These are phyloP conservation scores for Schrankia costaestrigalis DNA, from an alignment of 2,888 invertebrate species.

Conservation along the genomic window DNA sequence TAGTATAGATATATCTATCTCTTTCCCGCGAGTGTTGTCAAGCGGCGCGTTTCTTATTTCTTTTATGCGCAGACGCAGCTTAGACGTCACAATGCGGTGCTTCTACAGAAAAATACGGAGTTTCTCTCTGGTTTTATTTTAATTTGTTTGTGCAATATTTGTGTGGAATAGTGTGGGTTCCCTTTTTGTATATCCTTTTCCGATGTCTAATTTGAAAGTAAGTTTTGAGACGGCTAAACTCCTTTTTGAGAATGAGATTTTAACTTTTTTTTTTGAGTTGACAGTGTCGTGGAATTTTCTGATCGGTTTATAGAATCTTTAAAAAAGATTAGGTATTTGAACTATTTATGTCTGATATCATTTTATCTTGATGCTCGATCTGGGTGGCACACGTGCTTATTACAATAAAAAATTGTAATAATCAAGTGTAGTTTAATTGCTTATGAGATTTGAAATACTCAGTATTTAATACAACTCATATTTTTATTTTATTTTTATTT, in stretches of 20 bases:
- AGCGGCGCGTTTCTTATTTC: constrained; percentile 50
- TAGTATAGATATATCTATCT: constrained; percentile 27
- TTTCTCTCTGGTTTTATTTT: constrained; percentile 60
- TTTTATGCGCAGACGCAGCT: constrained; percentile 67
- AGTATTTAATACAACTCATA: too few species aligned
- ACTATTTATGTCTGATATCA: too few species aligned
- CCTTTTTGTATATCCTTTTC: constrained; percentile 54
- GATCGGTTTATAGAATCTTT: too few species aligned
- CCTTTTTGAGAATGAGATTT: constrained; percentile 33
- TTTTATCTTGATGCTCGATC: too few species aligned
- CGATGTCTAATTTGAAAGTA: constrained; percentile 68
- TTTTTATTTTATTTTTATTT: too few species aligned
- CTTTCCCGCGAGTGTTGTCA: constrained; percentile 39
- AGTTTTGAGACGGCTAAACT: constrained; percentile 45
- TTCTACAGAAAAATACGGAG: constrained; percentile 75
- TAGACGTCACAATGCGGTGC: constrained; percentile 64
- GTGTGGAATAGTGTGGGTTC: constrained; percentile 64
- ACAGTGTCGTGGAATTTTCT: constrained; percentile 46
- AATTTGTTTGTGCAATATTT: constrained; percentile 72
- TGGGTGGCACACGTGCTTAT: too few species aligned
- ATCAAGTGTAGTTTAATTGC: too few species aligned
- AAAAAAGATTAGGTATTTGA: too few species aligned
- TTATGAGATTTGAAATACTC: too few species aligned
- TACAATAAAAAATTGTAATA: too few species aligned
- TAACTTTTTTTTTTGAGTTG: constrained; percentile 34